Evolutionary conservation across 2,113 vertebrate species (phyloP).

Genomic region (Upupa epops): DNA sequence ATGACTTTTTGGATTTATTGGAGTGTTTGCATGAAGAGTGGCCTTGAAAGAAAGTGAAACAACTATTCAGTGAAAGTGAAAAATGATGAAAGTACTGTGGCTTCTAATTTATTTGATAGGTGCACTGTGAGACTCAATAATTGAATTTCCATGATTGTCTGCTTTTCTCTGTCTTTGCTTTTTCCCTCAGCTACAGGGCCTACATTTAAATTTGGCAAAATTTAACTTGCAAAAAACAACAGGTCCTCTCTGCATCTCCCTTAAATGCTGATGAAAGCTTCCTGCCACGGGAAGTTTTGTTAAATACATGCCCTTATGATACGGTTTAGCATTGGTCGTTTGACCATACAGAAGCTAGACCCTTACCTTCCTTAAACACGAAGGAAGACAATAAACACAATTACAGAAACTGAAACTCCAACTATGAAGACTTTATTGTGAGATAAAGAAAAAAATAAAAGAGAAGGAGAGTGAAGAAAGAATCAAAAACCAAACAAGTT

Average conservation of each 20-base stretch:
- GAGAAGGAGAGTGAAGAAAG: too few relatives aligned
- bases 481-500: too few relatives aligned
- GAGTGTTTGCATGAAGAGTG: background rate
- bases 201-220: background rate
- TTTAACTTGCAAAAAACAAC: background rate
- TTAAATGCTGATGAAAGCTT: background rate
- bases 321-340: too few relatives aligned
- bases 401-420: too few relatives aligned
- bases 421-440: too few relatives aligned
- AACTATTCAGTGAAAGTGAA: background rate
- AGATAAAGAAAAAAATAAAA: too few relatives aligned
- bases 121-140: background rate
- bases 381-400: too few relatives aligned
- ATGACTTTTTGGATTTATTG: background rate
- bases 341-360: too few relatives aligned
- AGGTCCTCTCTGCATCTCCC: background rate
- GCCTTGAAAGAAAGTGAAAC: constrained; percentile 1
- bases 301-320: too few relatives aligned
- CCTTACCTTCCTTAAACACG: too few relatives aligned
- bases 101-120: constrained; percentile 33
- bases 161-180: background rate
- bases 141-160: background rate
- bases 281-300: too few relatives aligned
- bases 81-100: background rate
- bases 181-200: background rate